Evolutionary conservation across 2,113 vertebrate genomes (phyloP).

Genomic region (Onychostruthus taczanowskii): DNA sequence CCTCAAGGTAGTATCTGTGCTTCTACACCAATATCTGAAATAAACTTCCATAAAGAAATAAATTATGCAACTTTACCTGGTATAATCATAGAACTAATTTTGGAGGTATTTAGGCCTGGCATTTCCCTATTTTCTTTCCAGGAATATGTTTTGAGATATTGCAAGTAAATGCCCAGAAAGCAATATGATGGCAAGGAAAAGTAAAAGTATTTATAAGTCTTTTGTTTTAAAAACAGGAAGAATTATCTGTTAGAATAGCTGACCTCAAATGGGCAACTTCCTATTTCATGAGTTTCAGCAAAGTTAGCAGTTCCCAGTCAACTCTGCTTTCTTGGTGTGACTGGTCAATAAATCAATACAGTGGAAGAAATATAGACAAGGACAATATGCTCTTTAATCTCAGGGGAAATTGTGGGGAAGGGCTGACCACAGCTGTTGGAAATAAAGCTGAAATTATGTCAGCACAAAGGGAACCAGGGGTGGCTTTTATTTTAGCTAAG

Average conservation of each 20-base stretch:
- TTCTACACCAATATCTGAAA: not conserved
- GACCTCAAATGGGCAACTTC: not conserved
- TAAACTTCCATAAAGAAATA: not conserved
- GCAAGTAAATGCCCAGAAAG: not conserved
- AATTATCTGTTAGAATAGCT: not conserved
- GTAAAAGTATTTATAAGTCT: not conserved
- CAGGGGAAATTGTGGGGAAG: not conserved
- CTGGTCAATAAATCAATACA: not conserved
- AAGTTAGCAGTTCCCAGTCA: not conserved
- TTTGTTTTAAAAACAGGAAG: not conserved
- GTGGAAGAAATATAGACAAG: not conserved
- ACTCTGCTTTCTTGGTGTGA: not conserved
- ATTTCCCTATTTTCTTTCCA: not conserved
- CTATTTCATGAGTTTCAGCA: not conserved
- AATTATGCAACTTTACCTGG: not conserved
- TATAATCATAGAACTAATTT: not conserved
- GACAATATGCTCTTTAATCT: not conserved
- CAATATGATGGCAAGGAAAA: not conserved
- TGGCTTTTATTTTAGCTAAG: not conserved
- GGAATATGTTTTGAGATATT: not conserved
- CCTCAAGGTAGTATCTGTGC: not conserved
- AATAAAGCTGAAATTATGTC: not conserved
- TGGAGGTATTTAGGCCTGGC: not conserved
- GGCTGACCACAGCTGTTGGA: not conserved
- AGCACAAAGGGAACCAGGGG: accelerated